Evolutionary conservation across 1,140 invertebrate genomes (phyloP), one percentile per base, ranked within the genome.

Genomic region (Drosophila asahinai): DNA sequence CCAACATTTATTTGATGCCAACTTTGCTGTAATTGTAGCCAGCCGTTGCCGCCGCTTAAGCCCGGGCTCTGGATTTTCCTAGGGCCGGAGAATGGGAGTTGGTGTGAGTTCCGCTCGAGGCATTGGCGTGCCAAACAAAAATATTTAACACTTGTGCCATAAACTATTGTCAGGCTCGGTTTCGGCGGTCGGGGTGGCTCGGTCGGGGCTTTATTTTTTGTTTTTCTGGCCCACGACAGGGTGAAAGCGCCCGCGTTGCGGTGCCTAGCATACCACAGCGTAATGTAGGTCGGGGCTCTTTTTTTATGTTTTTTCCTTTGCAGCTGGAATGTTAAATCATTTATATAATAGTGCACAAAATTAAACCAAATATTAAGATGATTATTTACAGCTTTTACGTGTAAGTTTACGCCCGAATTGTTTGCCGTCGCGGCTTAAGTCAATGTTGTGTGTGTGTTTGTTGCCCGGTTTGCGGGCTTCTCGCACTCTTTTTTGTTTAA

Each of bases 81-180:
- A 2, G 25, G 36, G 33, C 5, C 36, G n/a, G 22, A 11, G 12
- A 9, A 9, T 17, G 17, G 52, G 38, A 27, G 45, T 45, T 40
- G 47, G 33, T 55, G 45, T 42, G 49, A 59, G 67, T 62, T 77
- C 62, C 72, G 59, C 62, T 64, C 38, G 33, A 65, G 54, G 77
- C 81, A 84, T 75, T 87, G 84, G 84, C 84, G 84, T 89, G 84
- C 84, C 84, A 89, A 89, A 78, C 84, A 81, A 89, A 89, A 84
- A 90, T 89, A 89, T 90, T 89, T 89, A 89, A 89, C 84, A 89
- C 84, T 89, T 81, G 86, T 77, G 86, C 78, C 86, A 89, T 89
- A 89, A 89, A 89, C 84, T 84, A 89, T 84, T 89, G 86, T 89
- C 84, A 73, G 84, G 73, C 62, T 54, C 42, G 73, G 52, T 59